Percentiles rank a stretch among this genome's conserved stretches.
These are phyloP conservation scores for Boleophthalmus pectinirostris DNA, from an alignment of 2,113 vertebrate genomes.

Conservation along the genomic window DNA sequence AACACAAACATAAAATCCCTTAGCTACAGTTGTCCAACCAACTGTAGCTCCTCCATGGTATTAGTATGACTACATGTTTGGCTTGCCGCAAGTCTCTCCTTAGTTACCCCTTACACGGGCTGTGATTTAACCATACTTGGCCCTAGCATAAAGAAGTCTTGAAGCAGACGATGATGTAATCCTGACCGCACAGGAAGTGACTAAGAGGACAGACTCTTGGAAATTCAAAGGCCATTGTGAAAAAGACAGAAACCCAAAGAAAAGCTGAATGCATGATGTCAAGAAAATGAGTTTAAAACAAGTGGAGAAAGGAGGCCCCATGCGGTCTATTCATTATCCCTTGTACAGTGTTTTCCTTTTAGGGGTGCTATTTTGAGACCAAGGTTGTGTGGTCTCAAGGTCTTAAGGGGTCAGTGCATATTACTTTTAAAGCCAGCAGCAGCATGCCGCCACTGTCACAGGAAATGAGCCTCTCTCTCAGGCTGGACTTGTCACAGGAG, in stretches of 20 bases:
- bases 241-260: constrained; percentile 19
- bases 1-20: constrained; percentile 64
- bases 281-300: constrained; percentile 22
- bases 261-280: constrained; percentile 27
- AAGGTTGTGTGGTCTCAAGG: constrained; percentile 56
- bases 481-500: constrained; percentile 50
- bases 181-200: constrained; percentile 65
- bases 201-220: constrained; percentile 41
- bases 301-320: constrained; percentile 19
- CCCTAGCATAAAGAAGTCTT: constrained; percentile 63
- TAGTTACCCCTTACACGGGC: constrained; percentile 58
- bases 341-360: constrained; percentile 43
- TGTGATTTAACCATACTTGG: constrained; percentile 69
- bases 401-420: constrained; percentile 47
- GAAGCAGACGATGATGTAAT: constrained; percentile 75
- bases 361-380: constrained; percentile 41
- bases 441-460: constrained; percentile 41
- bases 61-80: constrained; percentile 70
- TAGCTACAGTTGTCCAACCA: constrained; percentile 61
- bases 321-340: constrained; percentile 30
- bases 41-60: constrained; percentile 50
- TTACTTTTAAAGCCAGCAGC: constrained; percentile 48
- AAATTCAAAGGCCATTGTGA: constrained; percentile 27
- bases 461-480: constrained; percentile 59
- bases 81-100: constrained; percentile 59